Evolutionary conservation across 2,797 vertebrate genomes (phyloP).

Genomic region (Notoglanidium macrostoma): DNA sequence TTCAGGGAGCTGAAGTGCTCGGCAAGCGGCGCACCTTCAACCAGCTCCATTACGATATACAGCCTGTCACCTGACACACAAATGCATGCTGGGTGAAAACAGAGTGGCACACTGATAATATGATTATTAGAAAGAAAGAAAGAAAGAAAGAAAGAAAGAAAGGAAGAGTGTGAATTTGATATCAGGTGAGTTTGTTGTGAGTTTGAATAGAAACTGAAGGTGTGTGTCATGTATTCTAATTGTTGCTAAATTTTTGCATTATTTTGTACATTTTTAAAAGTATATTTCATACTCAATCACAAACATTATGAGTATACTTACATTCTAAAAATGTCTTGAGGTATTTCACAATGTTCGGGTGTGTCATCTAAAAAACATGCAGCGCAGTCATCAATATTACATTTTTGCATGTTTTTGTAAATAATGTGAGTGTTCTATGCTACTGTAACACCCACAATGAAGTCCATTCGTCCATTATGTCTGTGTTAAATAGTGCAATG

Average conservation of each 20-base stretch:
- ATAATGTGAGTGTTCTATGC: neutral
- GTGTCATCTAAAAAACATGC: conserved; percentile 77
- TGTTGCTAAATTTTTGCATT: neutral
- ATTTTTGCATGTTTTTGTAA: too few relatives aligned
- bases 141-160: neutral
- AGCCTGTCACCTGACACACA: conserved; percentile 78
- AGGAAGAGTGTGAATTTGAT: neutral
- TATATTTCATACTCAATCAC: neutral
- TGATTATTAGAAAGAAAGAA: neutral
- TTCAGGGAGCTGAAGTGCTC: conserved; percentile 86
- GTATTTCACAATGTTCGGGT: conserved; percentile 89
- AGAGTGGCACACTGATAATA: neutral
- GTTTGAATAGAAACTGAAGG: too few relatives aligned
- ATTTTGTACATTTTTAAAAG: neutral
- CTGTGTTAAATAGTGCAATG: neutral
- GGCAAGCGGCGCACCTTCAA: conserved; percentile 83
- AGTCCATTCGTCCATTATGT: neutral
- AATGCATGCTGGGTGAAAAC: neutral
- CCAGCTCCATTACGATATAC: conserved; percentile 91
- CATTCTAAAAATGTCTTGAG: conserved; percentile 92
- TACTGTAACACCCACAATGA: neutral
- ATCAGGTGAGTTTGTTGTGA: too few relatives aligned
- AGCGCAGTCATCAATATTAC: neutral
- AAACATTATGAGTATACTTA: conserved; percentile 63
- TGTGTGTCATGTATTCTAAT: neutral